phyloP scores from a whole-genome alignment of 2,113 vertebrate genomes.

The Geothlypis trichas region DNA sequence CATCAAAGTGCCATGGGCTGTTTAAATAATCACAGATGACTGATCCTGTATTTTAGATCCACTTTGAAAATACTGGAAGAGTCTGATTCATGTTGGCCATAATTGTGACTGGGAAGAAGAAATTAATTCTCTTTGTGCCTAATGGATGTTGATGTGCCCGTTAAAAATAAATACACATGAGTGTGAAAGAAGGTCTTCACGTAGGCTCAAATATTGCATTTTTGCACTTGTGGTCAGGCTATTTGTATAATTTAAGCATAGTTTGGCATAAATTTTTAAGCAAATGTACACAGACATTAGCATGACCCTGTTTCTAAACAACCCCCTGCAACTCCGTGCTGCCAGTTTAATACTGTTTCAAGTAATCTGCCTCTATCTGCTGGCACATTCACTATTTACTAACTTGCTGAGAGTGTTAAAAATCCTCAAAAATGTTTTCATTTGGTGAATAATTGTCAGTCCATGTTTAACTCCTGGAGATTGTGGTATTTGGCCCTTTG shows the following conservation, averaged over 20 bases:
- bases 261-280: background rate
- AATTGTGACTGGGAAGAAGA: background rate
- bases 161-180: constrained; percentile 7
- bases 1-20: background rate
- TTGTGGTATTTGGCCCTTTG: background rate
- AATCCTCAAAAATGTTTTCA: background rate
- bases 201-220: background rate
- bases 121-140: background rate
- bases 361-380: background rate
- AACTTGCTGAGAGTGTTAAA: background rate
- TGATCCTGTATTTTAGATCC: background rate
- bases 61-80: background rate
- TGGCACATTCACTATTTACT: background rate
- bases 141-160: background rate
- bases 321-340: background rate
- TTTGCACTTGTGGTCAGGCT: background rate
- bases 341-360: background rate
- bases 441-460: background rate
- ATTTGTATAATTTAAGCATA: constrained; percentile 36
- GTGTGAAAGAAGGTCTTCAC: background rate
- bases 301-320: background rate
- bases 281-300: background rate
- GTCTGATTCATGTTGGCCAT: background rate
- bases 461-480: background rate
- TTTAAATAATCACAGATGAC: background rate